These are phyloP conservation scores for Eupithecia centaureata DNA, from an alignment of 2,888 invertebrate species.

Conservation along the genomic window DNA sequence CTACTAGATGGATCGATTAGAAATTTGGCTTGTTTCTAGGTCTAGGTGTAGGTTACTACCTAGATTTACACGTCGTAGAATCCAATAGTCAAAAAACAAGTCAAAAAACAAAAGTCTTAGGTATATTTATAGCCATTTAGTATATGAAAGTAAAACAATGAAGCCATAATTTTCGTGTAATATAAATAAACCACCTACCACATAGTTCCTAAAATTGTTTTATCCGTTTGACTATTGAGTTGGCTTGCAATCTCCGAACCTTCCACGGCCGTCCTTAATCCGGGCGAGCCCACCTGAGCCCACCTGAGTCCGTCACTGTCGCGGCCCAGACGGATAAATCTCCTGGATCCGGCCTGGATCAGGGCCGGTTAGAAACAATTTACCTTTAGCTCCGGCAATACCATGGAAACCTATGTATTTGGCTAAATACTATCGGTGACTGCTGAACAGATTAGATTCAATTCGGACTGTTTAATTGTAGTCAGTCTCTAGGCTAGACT, in stretches of 20 bases:
- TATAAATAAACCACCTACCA: not conserved
- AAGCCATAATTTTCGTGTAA: not conserved
- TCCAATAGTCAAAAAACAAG: too few species aligned
- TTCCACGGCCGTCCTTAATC: constrained; percentile 33
- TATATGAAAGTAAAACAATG: too few species aligned
- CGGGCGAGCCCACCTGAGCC: constrained; percentile 38
- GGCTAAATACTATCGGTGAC: not conserved
- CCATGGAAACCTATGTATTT: not conserved
- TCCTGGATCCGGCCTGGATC: constrained; percentile 44
- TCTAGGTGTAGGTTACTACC: not conserved
- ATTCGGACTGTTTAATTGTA: not conserved
- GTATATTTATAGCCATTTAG: too few species aligned
- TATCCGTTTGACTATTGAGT: not conserved
- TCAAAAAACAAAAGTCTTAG: too few species aligned
- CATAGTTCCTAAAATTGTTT: not conserved
- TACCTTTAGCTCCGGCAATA: constrained; percentile 10
- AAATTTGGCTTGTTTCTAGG: too few species aligned
- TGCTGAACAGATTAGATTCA: not conserved
- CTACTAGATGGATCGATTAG: not conserved
- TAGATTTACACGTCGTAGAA: not conserved
- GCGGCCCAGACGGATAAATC: constrained; percentile 60
- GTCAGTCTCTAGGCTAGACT: not conserved
- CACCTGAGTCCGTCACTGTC: constrained; percentile 63
- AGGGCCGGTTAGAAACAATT: constrained; percentile 25
- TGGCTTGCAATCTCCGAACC: not conserved